Base-by-base conservation (phyloP, 1,140 invertebrate species). In the Diachasma alloeum region DNA sequence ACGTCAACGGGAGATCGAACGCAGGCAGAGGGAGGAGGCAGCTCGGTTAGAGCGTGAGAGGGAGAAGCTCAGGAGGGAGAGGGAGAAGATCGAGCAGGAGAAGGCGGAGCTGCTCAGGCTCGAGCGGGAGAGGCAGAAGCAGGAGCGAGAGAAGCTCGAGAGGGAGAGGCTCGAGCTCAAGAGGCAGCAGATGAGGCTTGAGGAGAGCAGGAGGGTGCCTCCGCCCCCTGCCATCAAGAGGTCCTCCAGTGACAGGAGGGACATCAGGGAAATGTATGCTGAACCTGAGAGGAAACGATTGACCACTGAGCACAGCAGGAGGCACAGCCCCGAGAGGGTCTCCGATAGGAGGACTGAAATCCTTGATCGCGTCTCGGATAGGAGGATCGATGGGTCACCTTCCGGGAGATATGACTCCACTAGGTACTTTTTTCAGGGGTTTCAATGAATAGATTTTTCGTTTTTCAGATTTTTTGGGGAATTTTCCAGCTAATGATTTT, bases 91-190 rank as follows among this genome's bases (percentile, higher is more conserved):
- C 22, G 95, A 95, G 83, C 91, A 94, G 17, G 95, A 97, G 83
- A 94, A 95, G 83, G 93, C 94, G 39, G 96, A 97, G 84, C 86
- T 96, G 13, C 85, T 96, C 68, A 92, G 94, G 63, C 84, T 97
- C 68, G 96, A 97, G 86, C 91, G 95, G 4, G 95, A 97, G 84
- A 90, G 94, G 42, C 94, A 96, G 83, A 92, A 94, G 76, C 82
- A 96, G 56, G 96, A 97, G 86, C 89, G 96, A 17, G 96, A 97
- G 81, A 94, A 95, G 83, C 88, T 97, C 24, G 95, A 96, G 83
- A 89, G 95, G 67, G 96, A 97, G 81, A 92, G 94, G 80, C 91
- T 96, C 78, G 96, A 97, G 83, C 84, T 96, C 46, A 94, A 96
- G 84, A 91, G 95, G 48, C 94, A 94, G 80, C 93, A 95, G 81